phyloP scores from a whole-genome alignment of 2,113 vertebrate genomes.

The Atlantisia rogersi region DNA sequence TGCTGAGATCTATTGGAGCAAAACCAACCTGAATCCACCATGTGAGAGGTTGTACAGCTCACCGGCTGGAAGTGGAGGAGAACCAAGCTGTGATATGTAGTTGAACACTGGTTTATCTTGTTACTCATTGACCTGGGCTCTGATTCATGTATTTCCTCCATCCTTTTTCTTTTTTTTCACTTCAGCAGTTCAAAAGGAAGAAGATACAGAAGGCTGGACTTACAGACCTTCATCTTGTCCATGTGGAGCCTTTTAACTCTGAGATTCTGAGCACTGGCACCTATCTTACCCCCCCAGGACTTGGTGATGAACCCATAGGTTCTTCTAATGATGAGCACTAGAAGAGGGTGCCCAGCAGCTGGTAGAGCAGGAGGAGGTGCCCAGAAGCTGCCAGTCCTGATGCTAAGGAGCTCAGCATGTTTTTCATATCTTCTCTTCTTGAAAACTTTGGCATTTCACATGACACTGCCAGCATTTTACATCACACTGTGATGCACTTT shows the following conservation, averaged over 20 bases:
- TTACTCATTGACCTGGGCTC: not conserved
- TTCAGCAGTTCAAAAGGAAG: not conserved
- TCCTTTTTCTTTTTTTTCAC: not conserved
- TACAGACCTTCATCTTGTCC: not conserved
- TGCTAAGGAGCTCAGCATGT: not conserved
- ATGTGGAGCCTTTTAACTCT: not conserved
- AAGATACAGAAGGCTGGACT: not conserved
- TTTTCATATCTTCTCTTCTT: not conserved
- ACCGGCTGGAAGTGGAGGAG: not conserved
- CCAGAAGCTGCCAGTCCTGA: not conserved
- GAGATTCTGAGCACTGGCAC: not conserved
- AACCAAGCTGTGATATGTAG: not conserved
- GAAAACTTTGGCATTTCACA: not conserved
- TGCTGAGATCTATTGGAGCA: not conserved
- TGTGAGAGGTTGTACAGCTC: accelerated
- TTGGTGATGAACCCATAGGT: not conserved
- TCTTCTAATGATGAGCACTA: not conserved
- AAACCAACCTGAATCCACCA: not conserved
- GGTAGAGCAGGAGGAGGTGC: not conserved
- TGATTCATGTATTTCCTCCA: not conserved
- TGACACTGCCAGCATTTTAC: not conserved
- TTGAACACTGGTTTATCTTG: not conserved
- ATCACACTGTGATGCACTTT: accelerated
- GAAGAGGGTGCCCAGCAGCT: not conserved
- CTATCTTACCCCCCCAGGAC: not conserved